Evolutionary conservation across 2,113 vertebrate species (phyloP), one percentile per base, ranked within the genome.

Genomic region (Indicator indicator): DNA sequence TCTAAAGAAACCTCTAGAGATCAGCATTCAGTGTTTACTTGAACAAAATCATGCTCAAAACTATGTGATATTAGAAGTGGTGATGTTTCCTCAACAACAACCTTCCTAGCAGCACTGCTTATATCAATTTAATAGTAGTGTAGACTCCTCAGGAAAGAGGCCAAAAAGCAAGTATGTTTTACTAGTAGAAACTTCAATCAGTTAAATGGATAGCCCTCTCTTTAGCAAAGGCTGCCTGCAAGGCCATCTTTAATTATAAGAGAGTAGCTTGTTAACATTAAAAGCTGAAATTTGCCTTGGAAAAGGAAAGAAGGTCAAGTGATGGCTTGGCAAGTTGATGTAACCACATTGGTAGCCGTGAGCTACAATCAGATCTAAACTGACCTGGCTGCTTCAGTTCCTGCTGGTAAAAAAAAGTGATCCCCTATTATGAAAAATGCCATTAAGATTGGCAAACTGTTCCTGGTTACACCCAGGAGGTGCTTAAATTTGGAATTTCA

Each of bases 261-360:
- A 64, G 11, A 71, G 24, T 33, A 84, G 12, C 42, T 95, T 89
- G 27, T 95, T 81, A 83, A 86, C 56, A 83, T 59, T 54, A 87
- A 94, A 86, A 89, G 21, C 44, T 94, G 85, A 68, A 84, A 94
- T 96, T 93, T 93, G 36, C 52, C 54, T 96, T 93, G 65, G 42
- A 75, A 88, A 86, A 68, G 32, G 38, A 72, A 30, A 83, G 50
- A 65, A 90, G 40, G 64, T n/a, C 69, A 95, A 95, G 52, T 19
- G 81, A 72, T 77, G 70, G 23, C 73, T 90, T 96, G 91, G 89
- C 60, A 89, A 90, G 36, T 68, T 74, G 55, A n/a, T 81, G 44
- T 26, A 89, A 70, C 67, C 72, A 83, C 28, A 55, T 88, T 58
- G 79, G 63, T 92, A 70, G 9, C 21, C 87, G 63, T 69, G 63